Conservation (phyloP, 2,888 invertebrate genomes). For the Hydrotaea cyrtoneurina region DNA sequence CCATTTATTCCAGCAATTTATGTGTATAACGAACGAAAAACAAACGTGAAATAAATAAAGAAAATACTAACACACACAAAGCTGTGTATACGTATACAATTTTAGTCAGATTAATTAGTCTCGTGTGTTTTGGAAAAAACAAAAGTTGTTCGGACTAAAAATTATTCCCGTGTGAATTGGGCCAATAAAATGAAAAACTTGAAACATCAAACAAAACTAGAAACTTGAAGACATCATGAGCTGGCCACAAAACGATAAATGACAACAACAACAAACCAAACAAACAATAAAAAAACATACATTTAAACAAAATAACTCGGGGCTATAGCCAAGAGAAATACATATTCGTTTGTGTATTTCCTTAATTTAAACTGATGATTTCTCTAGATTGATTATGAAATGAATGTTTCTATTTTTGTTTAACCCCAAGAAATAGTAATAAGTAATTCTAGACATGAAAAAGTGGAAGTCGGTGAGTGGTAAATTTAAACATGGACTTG, state of each 20-base stretch:
- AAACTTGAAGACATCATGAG: background rate
- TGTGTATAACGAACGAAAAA: too few relatives aligned
- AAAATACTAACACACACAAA: too few relatives aligned
- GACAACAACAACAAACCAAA: background rate
- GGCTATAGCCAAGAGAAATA: background rate
- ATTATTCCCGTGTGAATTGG: too few relatives aligned
- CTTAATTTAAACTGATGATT: constrained; percentile 6
- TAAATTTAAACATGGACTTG: background rate
- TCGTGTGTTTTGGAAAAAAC: too few relatives aligned
- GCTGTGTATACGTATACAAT: too few relatives aligned
- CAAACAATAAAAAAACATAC: background rate
- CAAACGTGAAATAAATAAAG: too few relatives aligned
- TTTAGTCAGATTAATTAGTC: too few relatives aligned
- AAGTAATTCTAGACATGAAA: constrained; percentile 1
- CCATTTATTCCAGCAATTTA: too few relatives aligned
- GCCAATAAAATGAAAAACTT: background rate
- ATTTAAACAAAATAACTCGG: background rate
- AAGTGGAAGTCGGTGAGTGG: background rate
- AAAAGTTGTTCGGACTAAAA: too few relatives aligned
- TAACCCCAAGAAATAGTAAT: background rate
- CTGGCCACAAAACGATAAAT: background rate
- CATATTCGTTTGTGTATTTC: constrained; percentile 10
- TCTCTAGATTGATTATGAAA: background rate
- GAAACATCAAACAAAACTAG: background rate
- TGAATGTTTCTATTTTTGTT: background rate